Base-by-base conservation (phyloP, 2,888 invertebrate genomes). In the Hedychridium roseum region DNA sequence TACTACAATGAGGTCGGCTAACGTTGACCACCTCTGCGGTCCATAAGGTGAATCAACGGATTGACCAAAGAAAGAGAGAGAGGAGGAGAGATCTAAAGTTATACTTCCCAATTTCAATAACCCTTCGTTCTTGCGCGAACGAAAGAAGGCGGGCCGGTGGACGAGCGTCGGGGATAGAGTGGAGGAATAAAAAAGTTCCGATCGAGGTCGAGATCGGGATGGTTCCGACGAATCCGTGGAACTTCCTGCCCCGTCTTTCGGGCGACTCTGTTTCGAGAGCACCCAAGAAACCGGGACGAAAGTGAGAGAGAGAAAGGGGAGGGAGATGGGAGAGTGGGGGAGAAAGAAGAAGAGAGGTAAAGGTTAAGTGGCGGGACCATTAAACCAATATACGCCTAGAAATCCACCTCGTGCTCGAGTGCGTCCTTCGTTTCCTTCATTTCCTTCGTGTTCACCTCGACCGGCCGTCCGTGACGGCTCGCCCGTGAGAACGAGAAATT, bases 231-330 rank as follows among this genome's bases (percentile, higher is more conserved):
- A 47, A 57, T 47, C 47, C 50, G 34, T 40, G 38, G 50, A 60
- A 59, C 52, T 60, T 57, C 21, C 38, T 52, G 59, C 57, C 66
- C 55, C 55, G 63, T 57, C 52, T 44, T 40, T 46, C 44, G 53
- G 42, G n/a, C n/a, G 54, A 56, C 57, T 59, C 57, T 64, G 57
- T 64, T 68, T 53, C 54, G 27, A 50, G 57, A 49, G 48, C 43
- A 42, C 21, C 34, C 23, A 17, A 23, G 46, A 43, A 47, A 34
- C 26, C 37, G 17, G n/a, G n/a, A n/a, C n/a, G n/a, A n/a, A 42
- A 35, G 23, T 21, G 11, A 12, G 17, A 7, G n/a, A 39, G 31
- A 31, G 21, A 30, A 23, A 21, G 26, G 27, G 11, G 16, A n/a
- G 26, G n/a, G 26, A 38, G 3, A 20, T 14, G 14, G 3, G 12